Evolutionary conservation across 2,113 vertebrate genomes (phyloP), one percentile per base, ranked within the genome.

Genomic region (Tenebrosternarchus preto): DNA sequence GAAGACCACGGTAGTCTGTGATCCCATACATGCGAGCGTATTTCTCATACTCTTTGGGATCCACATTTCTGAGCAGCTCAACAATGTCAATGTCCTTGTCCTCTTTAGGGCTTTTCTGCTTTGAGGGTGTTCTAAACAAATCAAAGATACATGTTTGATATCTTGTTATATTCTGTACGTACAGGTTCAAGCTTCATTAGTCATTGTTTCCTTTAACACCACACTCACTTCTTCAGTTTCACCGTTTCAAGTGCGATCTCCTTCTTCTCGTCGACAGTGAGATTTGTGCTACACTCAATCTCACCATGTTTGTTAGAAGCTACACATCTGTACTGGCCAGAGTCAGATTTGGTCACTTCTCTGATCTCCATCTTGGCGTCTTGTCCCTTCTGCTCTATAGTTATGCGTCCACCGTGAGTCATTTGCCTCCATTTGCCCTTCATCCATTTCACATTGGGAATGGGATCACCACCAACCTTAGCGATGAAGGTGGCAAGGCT

Each of bases 21-120:
- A 99, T 99, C 73, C 97, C 97, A 59, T 99, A 99, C 96, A 99
- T 97, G 6, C 96, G 94, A 77, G 98, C 98, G 0, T 99, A 99
- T 88, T 99, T 99, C 90, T 99, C 98, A 68, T 99, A 99, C 87
- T 99, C 98, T 89, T 99, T 99, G 64, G 98, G 97, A 88, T 99
- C 98, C 61, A 99, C 96, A 4, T 99, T 99, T 93, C 97, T 98
- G 81, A 99, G 89, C 86, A 99, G 92, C 88, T 99, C 98, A 80
- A 99, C 91, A 60, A 99, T 98, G 89, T 99, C 96, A 68, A 98
- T 96, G 67, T 96, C 94, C 74, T 97, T 93, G 57, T 96, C 95
- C 88, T 97, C 95, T 72, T 95, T 92, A 31, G 93, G 90, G 88
- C 95, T 96, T 87, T 96, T 98, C 91, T 93, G 95, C 88, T 97